Base-by-base conservation (phyloP, 2,113 vertebrate species). In the Delphinus delphis region DNA sequence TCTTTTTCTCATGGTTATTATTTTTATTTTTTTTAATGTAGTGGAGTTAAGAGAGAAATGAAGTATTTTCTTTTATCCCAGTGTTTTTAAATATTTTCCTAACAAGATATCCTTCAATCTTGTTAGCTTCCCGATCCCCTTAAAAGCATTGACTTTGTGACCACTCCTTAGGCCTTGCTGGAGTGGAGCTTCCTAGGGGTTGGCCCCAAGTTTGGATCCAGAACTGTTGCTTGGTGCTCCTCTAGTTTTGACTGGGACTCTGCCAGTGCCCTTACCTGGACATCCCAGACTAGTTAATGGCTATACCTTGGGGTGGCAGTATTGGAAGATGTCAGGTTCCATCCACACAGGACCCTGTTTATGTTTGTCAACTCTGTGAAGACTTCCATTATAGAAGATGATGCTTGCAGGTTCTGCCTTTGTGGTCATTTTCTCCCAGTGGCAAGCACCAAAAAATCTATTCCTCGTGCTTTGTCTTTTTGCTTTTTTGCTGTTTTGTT, bases 31-130 rank as follows among this genome's bases (percentile, higher is more conserved):
- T 89, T 79, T 53, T 28, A 31, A n/a, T 83, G 38, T 25, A 25
- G n/a, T 60, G 92, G 47, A 93, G 20, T 62, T 92, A 95, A 79
- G 60, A 90, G 47, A 62, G 25, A 93, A 92, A 44, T 93, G 38
- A 88, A 94, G 28, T 88, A 65, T 70, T 76, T 80, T 86, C 25
- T 93, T 88, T 90, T 91, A 85, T 20, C 28, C 18, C 28, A 77
- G 23, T 92, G 13, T 92, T 94, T 90, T 50, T 58, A 63, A 77
- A 87, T 67, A 47, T 68, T 87, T 90, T 77, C 47, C 53, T 68
- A 36, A 77, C n/a, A 93, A 87, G 10, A 62, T 82, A 67, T 41
- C 26, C 33, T 93, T 86, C 76, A 89, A 53, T 86, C 60, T 93
- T 82, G 18, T 93, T 90, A 88, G 47, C 55, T 94, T 33, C n/a